Base-by-base conservation (phyloP, 2,797 vertebrate genomes). In the Hippoglossus hippoglossus region DNA sequence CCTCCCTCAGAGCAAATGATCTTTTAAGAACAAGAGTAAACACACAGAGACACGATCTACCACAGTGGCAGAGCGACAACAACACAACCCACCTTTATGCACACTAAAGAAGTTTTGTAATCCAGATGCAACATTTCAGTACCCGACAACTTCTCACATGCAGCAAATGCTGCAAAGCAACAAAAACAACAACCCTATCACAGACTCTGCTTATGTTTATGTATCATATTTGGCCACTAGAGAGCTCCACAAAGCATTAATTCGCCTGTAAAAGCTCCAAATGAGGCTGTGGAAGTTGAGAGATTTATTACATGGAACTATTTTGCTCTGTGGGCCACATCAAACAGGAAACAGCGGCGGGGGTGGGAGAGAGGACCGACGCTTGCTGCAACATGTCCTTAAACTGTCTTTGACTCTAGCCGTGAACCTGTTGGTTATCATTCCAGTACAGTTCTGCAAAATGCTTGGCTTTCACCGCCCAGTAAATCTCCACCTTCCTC, bases 221-320 rank as follows among this genome's bases (percentile, higher is more conserved):
- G 25, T 82, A 5, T 70, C 59, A 26, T 13, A 22, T 77, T 66
- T 41, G 71, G 49, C 91, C 91, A 89, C 88, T 81, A 93, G 91
- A 87, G 90, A 75, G 87, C 91, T 82, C 83, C 76, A 88, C 31
- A 61, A 65, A 82, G 41, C 82, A 74, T 5, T 5, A 6, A 54
- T 46, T 15, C 0, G 4, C 24, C 15, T 26, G 19, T 16, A 31
- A 51, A 54, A 18, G 76, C 55, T 73, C 52, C 44, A 18, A 69
- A 75, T 0, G 18, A 69, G 49, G 61, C 46, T 55, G 49, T 1
- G 59, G 24, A 63, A 77, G 58, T 31, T 69, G 53, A 49, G n/a
- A 70, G 26, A 60, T 66, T 61, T 63, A 49, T 31, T 56, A 41
- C 39, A 62, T 51, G 53, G 39, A 81, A 62, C 68, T 60, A 12